These are phyloP conservation scores for Rhingia campestris DNA, from an alignment of 2,888 invertebrate species.

Conservation along the genomic window DNA sequence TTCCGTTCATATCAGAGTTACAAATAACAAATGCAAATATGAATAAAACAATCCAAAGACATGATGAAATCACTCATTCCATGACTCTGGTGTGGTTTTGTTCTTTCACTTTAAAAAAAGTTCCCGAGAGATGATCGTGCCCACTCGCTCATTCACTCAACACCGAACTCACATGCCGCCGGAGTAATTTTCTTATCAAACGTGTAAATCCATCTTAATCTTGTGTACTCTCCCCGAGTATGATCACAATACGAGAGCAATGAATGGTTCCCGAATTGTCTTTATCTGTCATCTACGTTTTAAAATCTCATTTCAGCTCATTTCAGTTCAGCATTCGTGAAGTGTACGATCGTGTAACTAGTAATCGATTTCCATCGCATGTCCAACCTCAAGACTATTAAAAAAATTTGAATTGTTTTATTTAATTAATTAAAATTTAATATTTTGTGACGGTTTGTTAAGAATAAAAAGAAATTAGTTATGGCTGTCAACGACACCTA, in stretches of 20 bases:
- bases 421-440: neutral
- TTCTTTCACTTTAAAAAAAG: neutral
- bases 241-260: neutral
- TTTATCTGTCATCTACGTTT: conserved; percentile 12
- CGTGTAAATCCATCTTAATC: conserved; percentile 27
- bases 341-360: conserved; percentile 20
- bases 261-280: neutral
- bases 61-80: neutral
- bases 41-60: too few relatives aligned
- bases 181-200: conserved; percentile 40
- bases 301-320: neutral
- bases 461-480: neutral
- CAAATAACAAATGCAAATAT: too few relatives aligned
- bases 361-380: conserved; percentile 8
- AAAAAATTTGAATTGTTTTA: neutral
- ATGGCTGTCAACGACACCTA: conserved; percentile 50
- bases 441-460: neutral
- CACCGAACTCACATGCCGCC: neutral
- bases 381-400: neutral
- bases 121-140: neutral
- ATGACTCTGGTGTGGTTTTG: neutral
- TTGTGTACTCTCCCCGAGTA: neutral
- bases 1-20: too few relatives aligned
- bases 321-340: conserved; percentile 14
- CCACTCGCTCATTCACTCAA: neutral